phyloP scores from a whole-genome alignment of 2,888 invertebrate species.

The Lasioglossum pauxillum region DNA sequence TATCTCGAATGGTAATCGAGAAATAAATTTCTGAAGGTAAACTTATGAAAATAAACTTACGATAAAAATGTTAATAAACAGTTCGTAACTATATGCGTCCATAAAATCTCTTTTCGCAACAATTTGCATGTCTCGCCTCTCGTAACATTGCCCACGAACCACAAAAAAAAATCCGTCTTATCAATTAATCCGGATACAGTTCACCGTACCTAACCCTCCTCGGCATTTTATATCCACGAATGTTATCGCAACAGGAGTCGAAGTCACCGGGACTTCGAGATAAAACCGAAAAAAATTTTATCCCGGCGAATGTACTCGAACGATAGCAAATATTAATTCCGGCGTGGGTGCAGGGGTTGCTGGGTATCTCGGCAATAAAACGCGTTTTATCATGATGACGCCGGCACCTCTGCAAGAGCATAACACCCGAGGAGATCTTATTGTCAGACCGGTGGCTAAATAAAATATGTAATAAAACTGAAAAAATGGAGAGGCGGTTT shows the following conservation, averaged over 20 bases:
- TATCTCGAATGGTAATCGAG: background rate
- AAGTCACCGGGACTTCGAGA: background rate
- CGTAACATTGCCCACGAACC: background rate
- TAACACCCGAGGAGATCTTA: background rate
- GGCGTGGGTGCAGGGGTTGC: background rate
- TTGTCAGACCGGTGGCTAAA: background rate
- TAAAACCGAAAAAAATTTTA: background rate
- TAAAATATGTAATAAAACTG: background rate
- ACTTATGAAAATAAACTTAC: background rate
- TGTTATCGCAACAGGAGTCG: background rate
- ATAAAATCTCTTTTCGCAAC: background rate
- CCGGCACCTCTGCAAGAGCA: background rate
- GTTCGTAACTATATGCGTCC: background rate
- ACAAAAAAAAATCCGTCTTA: background rate
- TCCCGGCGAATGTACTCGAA: background rate
- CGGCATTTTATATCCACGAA: background rate
- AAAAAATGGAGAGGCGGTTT: background rate
- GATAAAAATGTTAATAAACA: background rate
- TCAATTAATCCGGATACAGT: constrained; percentile 2
- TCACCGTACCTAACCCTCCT: background rate
- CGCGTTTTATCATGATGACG: constrained; percentile 4
- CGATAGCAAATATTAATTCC: background rate
- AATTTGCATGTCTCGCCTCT: background rate
- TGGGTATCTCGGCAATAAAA: background rate
- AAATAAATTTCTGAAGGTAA: background rate